Percentiles rank a stretch among this genome's conserved stretches.
Conservation (phyloP, 2,797 vertebrate species). For the Mallotus villosus region DNA sequence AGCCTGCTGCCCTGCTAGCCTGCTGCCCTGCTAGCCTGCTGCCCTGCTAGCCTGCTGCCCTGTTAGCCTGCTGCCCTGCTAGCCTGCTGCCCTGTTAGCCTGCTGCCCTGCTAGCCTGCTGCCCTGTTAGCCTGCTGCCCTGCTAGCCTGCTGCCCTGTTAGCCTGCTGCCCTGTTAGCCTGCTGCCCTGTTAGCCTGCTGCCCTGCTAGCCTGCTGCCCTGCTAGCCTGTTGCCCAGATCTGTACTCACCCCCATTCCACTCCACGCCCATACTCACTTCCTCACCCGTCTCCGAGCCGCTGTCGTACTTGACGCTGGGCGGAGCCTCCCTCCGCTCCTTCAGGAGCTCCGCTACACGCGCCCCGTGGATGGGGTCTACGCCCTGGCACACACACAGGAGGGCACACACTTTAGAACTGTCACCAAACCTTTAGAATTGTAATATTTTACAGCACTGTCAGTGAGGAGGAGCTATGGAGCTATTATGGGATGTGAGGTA, state of each 20-base stretch:
- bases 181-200: too few relatives aligned
- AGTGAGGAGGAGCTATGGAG: constrained; percentile 17
- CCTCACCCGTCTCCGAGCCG: constrained; percentile 90
- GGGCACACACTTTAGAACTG: neutral
- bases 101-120: too few relatives aligned
- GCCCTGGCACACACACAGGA: constrained; percentile 72
- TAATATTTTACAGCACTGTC: neutral
- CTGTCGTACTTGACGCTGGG: constrained; percentile 92
- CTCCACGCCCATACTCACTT: constrained; percentile 97
- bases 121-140: too few relatives aligned
- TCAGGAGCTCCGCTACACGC: constrained; percentile 94
- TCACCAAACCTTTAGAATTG: neutral
- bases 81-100: too few relatives aligned
- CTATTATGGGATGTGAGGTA: constrained; percentile 35
- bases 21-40: too few relatives aligned
- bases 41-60: too few relatives aligned
- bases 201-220: too few relatives aligned
- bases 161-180: too few relatives aligned
- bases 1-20: too few relatives aligned
- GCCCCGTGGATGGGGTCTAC: constrained; percentile 94
- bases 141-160: too few relatives aligned
- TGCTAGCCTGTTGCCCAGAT: constrained; percentile 68
- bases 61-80: too few relatives aligned
- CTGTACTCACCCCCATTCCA: constrained; percentile 99
- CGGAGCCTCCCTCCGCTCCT: constrained; percentile 83